These are phyloP conservation scores for Lasioglossum oenotherae DNA, from an alignment of 2,888 invertebrate genomes.

Conservation along the genomic window DNA sequence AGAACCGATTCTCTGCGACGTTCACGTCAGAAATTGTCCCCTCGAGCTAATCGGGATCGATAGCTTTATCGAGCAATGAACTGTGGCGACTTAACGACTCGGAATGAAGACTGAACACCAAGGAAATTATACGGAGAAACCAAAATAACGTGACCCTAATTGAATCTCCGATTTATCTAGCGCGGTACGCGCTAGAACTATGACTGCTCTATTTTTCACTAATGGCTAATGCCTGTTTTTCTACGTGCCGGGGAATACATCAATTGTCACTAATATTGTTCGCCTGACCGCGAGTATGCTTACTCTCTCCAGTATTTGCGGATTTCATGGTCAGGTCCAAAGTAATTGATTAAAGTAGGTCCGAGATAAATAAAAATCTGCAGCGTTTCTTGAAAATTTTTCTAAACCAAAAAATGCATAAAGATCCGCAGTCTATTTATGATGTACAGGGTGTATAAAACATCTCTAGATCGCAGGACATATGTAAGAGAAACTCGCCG, in stretches of 20 bases:
- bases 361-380: too few relatives aligned
- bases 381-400: too few relatives aligned
- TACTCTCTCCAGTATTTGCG: too few relatives aligned
- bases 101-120: not conserved
- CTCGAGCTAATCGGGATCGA: constrained; percentile 78
- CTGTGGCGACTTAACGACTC: not conserved
- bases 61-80: constrained; percentile 64
- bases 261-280: not conserved
- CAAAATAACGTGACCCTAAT: constrained; percentile 17
- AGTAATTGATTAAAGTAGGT: too few relatives aligned
- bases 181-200: not conserved
- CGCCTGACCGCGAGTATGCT: not conserved
- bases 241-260: not conserved
- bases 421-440: too few relatives aligned
- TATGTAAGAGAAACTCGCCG: too few relatives aligned
- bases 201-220: not conserved
- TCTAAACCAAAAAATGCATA: too few relatives aligned
- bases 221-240: not conserved
- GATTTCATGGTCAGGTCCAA: too few relatives aligned
- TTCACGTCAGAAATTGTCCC: constrained; percentile 78
- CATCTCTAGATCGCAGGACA: too few relatives aligned
- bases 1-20: constrained; percentile 73
- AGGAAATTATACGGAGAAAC: constrained; percentile 4
- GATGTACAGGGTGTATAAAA: too few relatives aligned
- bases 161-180: not conserved